These are phyloP conservation scores for Aphelenchoides fujianensis DNA, from an alignment of 1,140 invertebrate genomes.

Conservation along the genomic window DNA sequence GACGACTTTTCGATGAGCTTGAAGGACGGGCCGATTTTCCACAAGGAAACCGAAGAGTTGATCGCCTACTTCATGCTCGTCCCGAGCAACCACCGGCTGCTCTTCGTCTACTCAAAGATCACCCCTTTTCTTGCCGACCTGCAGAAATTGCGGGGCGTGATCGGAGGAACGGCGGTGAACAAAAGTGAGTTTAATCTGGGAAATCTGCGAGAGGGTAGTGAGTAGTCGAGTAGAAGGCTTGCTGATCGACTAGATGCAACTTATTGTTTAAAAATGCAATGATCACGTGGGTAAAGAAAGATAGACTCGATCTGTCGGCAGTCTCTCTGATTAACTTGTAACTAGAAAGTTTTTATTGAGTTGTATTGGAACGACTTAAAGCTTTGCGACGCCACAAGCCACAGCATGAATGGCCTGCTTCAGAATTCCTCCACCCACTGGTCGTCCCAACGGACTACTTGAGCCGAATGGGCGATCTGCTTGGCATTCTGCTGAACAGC, in stretches of 20 bases:
- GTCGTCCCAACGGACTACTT: slow-evolving; percentile 15
- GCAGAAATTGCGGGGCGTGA: not conserved
- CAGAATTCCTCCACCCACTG: slow-evolving; percentile 9
- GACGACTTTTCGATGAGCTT: slow-evolving; percentile 33
- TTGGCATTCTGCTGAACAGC: slow-evolving; percentile 21
- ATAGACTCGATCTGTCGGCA: no score
- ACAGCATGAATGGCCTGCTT: slow-evolving; percentile 1
- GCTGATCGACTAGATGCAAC: no score
- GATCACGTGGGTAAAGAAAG: no score
- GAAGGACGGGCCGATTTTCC: slow-evolving; percentile 38
- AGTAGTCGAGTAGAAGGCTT: not conserved
- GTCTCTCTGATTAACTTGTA: no score
- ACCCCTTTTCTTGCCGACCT: slow-evolving; percentile 6
- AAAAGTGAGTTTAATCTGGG: slow-evolving; percentile 7
- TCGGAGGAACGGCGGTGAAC: slow-evolving; percentile 22
- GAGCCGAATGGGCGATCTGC: slow-evolving; percentile 28
- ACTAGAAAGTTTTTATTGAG: no score
- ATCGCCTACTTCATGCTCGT: slow-evolving; percentile 32
- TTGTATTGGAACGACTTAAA: not conserved
- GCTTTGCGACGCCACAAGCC: not conserved
- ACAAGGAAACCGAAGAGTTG: slow-evolving; percentile 29
- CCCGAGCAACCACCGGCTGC: slow-evolving; percentile 19
- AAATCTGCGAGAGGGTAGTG: not conserved
- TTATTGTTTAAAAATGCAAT: no score
- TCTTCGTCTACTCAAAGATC: slow-evolving; percentile 9